Conservation (phyloP, 2,888 invertebrate genomes). For the Thereva unica region DNA sequence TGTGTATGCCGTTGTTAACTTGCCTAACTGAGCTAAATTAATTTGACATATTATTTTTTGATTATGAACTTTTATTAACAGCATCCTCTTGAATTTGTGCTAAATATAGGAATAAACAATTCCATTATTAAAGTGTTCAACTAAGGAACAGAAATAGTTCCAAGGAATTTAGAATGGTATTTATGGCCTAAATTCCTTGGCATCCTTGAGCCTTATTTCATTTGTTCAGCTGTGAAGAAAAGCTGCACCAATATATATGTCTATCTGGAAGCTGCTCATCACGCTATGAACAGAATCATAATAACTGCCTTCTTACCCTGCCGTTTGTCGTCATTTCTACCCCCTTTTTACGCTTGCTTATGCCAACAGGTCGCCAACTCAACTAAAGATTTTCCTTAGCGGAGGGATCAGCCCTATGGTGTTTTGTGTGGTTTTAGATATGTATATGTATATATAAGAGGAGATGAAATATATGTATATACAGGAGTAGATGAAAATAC, state of each 20-base stretch:
- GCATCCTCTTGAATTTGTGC: too few relatives aligned
- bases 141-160: slow-evolving; percentile 29
- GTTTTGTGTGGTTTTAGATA: too few relatives aligned
- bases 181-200: slow-evolving; percentile 42
- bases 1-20: too few relatives aligned
- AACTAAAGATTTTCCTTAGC: slow-evolving; percentile 1
- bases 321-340: neutral
- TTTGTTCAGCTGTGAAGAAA: slow-evolving; percentile 9
- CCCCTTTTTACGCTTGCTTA: neutral
- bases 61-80: too few relatives aligned
- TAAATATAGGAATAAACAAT: too few relatives aligned
- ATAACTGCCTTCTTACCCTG: slow-evolving; percentile 22
- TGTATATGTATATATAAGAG: too few relatives aligned
- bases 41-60: too few relatives aligned
- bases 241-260: slow-evolving; percentile 31
- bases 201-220: slow-evolving; percentile 27
- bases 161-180: slow-evolving; percentile 41
- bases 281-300: slow-evolving; percentile 31
- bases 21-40: too few relatives aligned
- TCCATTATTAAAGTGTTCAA: too few relatives aligned
- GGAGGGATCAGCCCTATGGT: too few relatives aligned
- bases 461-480: too few relatives aligned
- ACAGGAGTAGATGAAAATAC: too few relatives aligned
- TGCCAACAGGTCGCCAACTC: slow-evolving; percentile 14
- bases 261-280: slow-evolving; percentile 30